These are phyloP conservation scores for Colostygia pectinataria DNA, from an alignment of 2,888 invertebrate genomes.

Conservation along the genomic window DNA sequence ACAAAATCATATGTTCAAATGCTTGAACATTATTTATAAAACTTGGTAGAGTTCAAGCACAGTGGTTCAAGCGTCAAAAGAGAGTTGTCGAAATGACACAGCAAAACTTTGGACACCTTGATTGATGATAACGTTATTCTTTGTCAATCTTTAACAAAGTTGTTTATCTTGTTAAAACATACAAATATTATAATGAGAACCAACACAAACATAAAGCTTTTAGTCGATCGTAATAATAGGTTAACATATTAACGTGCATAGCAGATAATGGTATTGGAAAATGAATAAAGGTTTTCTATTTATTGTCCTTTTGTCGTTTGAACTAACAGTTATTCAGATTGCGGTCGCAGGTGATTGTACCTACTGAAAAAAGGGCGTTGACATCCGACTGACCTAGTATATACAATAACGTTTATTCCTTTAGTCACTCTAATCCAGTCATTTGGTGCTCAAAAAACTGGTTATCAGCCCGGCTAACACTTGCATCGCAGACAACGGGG, in stretches of 20 bases:
- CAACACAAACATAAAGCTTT: conserved; percentile 12
- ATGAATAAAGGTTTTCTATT: neutral
- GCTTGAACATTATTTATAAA: too few relatives aligned
- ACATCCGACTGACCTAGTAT: too few relatives aligned
- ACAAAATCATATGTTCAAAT: too few relatives aligned
- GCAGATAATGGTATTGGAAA: neutral
- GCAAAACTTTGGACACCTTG: conserved; percentile 25
- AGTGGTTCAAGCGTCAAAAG: neutral
- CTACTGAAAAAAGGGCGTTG: too few relatives aligned
- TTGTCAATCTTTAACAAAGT: conserved; percentile 29
- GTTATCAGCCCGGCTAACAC: too few relatives aligned
- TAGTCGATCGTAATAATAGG: neutral
- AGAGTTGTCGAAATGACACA: neutral
- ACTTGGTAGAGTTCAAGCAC: too few relatives aligned
- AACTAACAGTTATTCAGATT: neutral
- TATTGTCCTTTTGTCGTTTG: neutral
- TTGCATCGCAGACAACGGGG: too few relatives aligned
- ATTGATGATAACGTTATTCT: conserved; percentile 33
- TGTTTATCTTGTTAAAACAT: conserved; percentile 24
- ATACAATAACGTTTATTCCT: neutral
- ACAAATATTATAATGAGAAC: conserved; percentile 10
- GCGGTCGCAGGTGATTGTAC: neutral
- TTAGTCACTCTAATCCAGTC: too few relatives aligned
- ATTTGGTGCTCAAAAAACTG: too few relatives aligned
- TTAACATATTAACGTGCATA: neutral